Conservation (phyloP, 2,113 vertebrate species). For the Plectropomus leopardus region DNA sequence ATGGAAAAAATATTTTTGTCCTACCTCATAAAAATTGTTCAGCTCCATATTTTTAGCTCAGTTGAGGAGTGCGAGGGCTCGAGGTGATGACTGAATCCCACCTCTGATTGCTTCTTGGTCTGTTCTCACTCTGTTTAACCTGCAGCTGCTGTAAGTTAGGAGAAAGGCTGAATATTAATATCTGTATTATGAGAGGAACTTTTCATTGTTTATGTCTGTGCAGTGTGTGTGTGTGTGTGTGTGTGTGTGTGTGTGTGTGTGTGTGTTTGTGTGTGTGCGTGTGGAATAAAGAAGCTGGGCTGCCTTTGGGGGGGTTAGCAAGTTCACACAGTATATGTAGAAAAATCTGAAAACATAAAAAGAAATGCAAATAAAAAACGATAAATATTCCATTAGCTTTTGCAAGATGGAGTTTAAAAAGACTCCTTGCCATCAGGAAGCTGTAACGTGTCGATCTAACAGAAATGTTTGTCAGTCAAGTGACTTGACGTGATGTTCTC, state of each 20-base stretch:
- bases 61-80: background rate
- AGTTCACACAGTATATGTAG: background rate
- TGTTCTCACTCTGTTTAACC: background rate
- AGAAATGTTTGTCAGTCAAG: too few species aligned
- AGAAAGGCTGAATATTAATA: conserved; percentile 1
- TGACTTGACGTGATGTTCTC: too few species aligned
- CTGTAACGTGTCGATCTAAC: too few species aligned
- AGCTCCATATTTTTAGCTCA: background rate
- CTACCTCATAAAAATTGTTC: background rate
- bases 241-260: background rate
- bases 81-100: background rate
- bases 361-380: background rate
- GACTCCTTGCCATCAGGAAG: background rate
- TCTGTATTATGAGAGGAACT: background rate
- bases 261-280: background rate
- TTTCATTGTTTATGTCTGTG: background rate
- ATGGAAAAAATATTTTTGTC: background rate
- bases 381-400: background rate
- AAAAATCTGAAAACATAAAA: background rate
- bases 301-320: background rate
- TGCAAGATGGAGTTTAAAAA: background rate
- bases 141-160: background rate
- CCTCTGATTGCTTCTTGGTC: background rate
- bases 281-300: background rate
- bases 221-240: background rate